Conservation (phyloP, 92 coral and sea anemone genomes). For the Porites cylindrica region DNA sequence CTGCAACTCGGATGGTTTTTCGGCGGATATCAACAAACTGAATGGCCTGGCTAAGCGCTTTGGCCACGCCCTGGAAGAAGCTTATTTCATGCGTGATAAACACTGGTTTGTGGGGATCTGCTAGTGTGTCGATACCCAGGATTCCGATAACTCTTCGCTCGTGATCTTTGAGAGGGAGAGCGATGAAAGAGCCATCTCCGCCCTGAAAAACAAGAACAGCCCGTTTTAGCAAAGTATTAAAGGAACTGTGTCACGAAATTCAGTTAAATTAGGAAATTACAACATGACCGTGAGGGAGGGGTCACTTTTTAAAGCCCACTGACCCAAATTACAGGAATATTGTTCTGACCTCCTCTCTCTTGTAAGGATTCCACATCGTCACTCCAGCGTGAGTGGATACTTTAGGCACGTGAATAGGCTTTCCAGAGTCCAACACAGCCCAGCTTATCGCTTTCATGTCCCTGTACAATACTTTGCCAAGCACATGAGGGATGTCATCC, state of each 20-base stretch:
- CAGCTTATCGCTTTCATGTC: slow-evolving; percentile 92
- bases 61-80: slow-evolving; percentile 96
- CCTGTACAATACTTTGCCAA: slow-evolving; percentile 86
- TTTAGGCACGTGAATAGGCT: slow-evolving; percentile 92
- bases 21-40: slow-evolving; percentile 92
- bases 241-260: too few relatives aligned
- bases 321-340: background rate
- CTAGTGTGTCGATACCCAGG: slow-evolving; percentile 90
- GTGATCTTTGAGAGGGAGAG: slow-evolving; percentile 89
- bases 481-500: slow-evolving; percentile 88
- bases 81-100: slow-evolving; percentile 96
- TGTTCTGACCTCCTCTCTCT: slow-evolving; percentile 71
- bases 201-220: slow-evolving; percentile 55
- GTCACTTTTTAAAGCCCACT: too few relatives aligned
- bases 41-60: slow-evolving; percentile 92
- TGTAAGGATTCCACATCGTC: slow-evolving; percentile 83
- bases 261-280: too few relatives aligned
- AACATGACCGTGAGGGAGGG: too few relatives aligned
- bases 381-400: slow-evolving; percentile 92
- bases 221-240: background rate
- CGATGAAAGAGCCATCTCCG: slow-evolving; percentile 90
- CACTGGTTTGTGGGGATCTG: slow-evolving; percentile 82
- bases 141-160: slow-evolving; percentile 95
- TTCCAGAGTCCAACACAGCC: slow-evolving; percentile 96
- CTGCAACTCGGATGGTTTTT: slow-evolving; percentile 96